A percentile compares a stretch with the other conserved stretches of the same genome.
Conservation (phyloP, 2,888 invertebrate species). For the Tinea semifulvella region DNA sequence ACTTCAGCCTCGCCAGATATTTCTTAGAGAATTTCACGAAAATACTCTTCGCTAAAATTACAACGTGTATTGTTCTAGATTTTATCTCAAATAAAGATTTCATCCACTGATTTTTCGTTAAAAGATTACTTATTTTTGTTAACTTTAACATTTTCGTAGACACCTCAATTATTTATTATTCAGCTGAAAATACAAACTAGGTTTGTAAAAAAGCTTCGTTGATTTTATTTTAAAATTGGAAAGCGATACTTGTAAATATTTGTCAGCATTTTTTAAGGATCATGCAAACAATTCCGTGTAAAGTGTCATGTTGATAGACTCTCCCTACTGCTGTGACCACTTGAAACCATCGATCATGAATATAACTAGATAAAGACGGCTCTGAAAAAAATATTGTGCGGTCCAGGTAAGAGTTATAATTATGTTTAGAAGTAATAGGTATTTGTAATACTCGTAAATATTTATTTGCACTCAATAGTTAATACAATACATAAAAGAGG, state of each 20-base stretch:
- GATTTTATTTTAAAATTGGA: slow-evolving; percentile 4
- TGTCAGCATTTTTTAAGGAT: neutral
- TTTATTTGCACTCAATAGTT: too few species aligned
- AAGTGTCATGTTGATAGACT: neutral
- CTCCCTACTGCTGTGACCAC: too few species aligned
- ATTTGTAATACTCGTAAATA: too few species aligned
- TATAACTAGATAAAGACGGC: too few species aligned
- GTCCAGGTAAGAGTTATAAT: too few species aligned
- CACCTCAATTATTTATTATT: neutral
- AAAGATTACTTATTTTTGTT: neutral
- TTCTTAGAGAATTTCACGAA: slow-evolving; percentile 8
- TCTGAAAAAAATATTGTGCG: too few species aligned
- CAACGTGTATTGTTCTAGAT: slow-evolving; percentile 1
- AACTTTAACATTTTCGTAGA: slow-evolving; percentile 13
- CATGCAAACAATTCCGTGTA: neutral
- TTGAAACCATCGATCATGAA: too few species aligned
- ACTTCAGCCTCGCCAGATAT: slow-evolving; percentile 12
- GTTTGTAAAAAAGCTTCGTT: neutral
- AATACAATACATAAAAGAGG: too few species aligned
- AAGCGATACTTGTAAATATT: slow-evolving; percentile 2
- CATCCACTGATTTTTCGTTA: neutral
- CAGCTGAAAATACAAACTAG: neutral
- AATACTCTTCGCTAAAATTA: neutral
- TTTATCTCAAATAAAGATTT: neutral
- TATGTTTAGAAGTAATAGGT: too few species aligned